phyloP scores from a whole-genome alignment of 2,113 vertebrate genomes.

The Sorex fumeus region DNA sequence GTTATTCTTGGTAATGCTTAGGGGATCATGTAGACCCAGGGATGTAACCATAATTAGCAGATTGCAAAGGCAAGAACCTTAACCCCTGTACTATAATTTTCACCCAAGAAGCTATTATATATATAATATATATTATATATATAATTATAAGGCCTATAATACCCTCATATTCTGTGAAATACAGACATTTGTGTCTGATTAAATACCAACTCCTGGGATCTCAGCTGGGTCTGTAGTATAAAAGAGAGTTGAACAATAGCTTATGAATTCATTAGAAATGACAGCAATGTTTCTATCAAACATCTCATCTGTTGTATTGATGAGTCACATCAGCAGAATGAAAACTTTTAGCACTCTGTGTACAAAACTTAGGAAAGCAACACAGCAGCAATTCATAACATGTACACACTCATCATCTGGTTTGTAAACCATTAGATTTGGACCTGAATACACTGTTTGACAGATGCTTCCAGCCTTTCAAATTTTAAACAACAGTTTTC shows the following conservation, averaged over 20 bases:
- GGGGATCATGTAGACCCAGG: not conserved
- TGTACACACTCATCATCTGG: slow-evolving; percentile 78
- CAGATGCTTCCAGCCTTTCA: slow-evolving; percentile 71
- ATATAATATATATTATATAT: too few relatives aligned
- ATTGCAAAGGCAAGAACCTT: too few relatives aligned
- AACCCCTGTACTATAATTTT: too few relatives aligned
- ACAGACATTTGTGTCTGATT: slow-evolving; percentile 52
- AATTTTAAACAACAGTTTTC: slow-evolving; percentile 78
- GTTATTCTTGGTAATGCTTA: too few relatives aligned
- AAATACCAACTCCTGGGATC: slow-evolving; percentile 54
- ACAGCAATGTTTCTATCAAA: slow-evolving; percentile 74
- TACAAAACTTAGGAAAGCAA: slow-evolving; percentile 79
- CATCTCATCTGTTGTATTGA: slow-evolving; percentile 82
- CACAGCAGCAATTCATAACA: slow-evolving; percentile 77
- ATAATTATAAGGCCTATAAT: not conserved
- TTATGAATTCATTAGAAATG: slow-evolving; percentile 81
- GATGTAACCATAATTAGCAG: too few relatives aligned
- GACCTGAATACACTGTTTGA: slow-evolving; percentile 81
- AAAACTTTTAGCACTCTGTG: slow-evolving; percentile 81
- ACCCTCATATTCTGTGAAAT: slow-evolving; percentile 47
- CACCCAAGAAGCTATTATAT: too few relatives aligned
- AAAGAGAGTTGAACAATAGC: slow-evolving; percentile 79
- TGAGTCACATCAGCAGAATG: slow-evolving; percentile 79
- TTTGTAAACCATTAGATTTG: slow-evolving; percentile 75
- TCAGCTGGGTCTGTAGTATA: slow-evolving; percentile 72